A percentile compares a stretch with the other conserved stretches of the same genome.
Conservation (phyloP, 2,797 vertebrate genomes). For the Microchirus variegatus region DNA sequence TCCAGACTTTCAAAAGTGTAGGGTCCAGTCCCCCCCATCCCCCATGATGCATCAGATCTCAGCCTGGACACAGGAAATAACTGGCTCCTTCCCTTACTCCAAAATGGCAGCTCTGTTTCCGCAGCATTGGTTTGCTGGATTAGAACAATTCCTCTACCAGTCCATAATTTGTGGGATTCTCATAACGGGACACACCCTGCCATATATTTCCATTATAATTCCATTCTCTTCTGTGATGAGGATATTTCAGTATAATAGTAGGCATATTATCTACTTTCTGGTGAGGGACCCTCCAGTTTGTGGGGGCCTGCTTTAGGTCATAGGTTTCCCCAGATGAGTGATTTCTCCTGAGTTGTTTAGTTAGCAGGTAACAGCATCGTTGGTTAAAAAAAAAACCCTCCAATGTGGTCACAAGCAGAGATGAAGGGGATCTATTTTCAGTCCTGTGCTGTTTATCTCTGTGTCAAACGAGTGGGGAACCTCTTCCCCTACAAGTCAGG, state of each 20-base stretch:
- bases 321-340: constrained; percentile 21
- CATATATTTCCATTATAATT: constrained; percentile 77
- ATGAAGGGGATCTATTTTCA: constrained; percentile 73
- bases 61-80: constrained; percentile 62
- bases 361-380: constrained; percentile 70
- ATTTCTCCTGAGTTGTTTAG: constrained; percentile 59
- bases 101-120: constrained; percentile 74
- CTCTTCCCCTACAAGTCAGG: constrained; percentile 67
- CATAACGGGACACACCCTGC: constrained; percentile 77
- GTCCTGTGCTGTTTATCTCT: constrained; percentile 70
- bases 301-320: constrained; percentile 31
- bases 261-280: constrained; percentile 27
- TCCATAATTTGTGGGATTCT: constrained; percentile 83
- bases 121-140: constrained; percentile 75
- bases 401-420: constrained; percentile 60
- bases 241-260: constrained; percentile 63
- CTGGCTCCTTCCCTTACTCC: constrained; percentile 61
- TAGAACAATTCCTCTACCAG: constrained; percentile 82
- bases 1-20: constrained; percentile 19
- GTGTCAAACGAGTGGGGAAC: constrained; percentile 61
- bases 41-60: constrained; percentile 57
- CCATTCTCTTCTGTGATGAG: constrained; percentile 62
- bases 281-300: constrained; percentile 41
- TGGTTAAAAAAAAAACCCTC: constrained; percentile 41
- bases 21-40: constrained; percentile 22